Percentiles rank a stretch among this genome's conserved stretches.
These are phyloP conservation scores for Patiria miniata DNA, from an alignment of 35 echinoderm and acorn worm species.

Conservation along the genomic window DNA sequence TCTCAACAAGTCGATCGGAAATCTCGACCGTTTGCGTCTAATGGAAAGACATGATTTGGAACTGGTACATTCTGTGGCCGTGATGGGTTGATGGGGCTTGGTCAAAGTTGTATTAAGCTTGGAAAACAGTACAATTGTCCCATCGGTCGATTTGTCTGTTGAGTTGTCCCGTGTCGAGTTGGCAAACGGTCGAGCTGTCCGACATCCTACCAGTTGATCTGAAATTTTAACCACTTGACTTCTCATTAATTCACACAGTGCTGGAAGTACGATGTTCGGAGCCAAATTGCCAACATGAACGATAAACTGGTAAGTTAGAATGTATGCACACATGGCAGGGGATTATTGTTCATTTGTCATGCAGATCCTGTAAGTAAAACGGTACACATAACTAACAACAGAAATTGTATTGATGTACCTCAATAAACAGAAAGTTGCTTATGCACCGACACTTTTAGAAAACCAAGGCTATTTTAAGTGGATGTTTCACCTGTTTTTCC, in stretches of 20 bases:
- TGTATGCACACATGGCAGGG: background rate
- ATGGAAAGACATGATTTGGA: too few species aligned
- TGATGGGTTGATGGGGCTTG: too few species aligned
- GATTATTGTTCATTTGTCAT: background rate
- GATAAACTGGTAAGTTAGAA: constrained; percentile 43
- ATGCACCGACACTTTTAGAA: background rate
- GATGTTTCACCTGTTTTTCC: background rate
- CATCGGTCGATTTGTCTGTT: too few species aligned
- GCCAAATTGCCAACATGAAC: constrained; percentile 38
- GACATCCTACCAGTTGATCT: too few species aligned
- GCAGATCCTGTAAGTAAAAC: background rate
- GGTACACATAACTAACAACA: background rate
- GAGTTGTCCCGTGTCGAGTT: too few species aligned
- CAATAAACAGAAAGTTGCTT: background rate
- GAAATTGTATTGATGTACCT: background rate
- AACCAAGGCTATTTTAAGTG: background rate
- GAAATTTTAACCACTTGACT: background rate
- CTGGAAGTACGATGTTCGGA: constrained; percentile 45
- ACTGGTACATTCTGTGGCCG: too few species aligned
- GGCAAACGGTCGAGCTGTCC: too few species aligned
- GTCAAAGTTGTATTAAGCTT: too few species aligned
- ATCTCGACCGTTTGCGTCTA: too few species aligned
- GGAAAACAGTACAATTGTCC: too few species aligned
- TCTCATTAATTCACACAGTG: constrained; percentile 5
- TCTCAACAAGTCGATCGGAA: too few species aligned